Conservation (phyloP, 2,797 vertebrate species). For the Muraenolepis orangiensis region DNA sequence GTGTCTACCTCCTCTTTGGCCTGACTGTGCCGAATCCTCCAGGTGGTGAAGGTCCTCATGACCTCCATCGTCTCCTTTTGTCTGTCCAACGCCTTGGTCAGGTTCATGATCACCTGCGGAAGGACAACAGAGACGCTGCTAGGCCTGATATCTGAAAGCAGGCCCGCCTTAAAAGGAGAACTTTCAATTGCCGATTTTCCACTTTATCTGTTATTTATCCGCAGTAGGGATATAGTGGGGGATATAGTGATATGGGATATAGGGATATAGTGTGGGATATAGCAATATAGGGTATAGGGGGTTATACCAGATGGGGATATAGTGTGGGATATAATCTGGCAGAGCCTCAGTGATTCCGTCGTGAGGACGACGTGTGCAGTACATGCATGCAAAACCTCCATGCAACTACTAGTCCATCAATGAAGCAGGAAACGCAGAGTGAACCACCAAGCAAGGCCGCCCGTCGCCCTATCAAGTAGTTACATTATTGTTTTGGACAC, state of each 20-base stretch:
- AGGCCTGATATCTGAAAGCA: too few relatives aligned
- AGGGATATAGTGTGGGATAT: too few relatives aligned
- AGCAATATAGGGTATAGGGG: too few relatives aligned
- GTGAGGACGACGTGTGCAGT: not conserved
- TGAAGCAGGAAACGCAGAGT: not conserved
- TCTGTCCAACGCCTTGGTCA: constrained; percentile 81
- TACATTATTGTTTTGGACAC: not conserved
- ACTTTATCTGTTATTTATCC: too few relatives aligned
- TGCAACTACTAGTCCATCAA: not conserved
- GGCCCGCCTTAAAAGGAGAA: too few relatives aligned
- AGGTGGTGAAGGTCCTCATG: constrained; percentile 85
- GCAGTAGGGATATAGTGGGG: too few relatives aligned
- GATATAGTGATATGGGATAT: too few relatives aligned
- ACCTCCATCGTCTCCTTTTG: constrained; percentile 85
- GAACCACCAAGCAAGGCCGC: not conserved
- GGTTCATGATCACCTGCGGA: constrained; percentile 83
- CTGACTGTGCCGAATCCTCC: constrained; percentile 80
- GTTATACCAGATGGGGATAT: too few relatives aligned
- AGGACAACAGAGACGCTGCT: not conserved
- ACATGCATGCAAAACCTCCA: not conserved
- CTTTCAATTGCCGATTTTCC: too few relatives aligned
- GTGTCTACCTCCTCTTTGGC: constrained; percentile 79
- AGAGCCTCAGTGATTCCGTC: too few relatives aligned
- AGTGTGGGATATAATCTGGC: too few relatives aligned
- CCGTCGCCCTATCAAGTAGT: not conserved